Conservation (phyloP, 2,113 vertebrate species). For the Hippocampus mohnikei region DNA sequence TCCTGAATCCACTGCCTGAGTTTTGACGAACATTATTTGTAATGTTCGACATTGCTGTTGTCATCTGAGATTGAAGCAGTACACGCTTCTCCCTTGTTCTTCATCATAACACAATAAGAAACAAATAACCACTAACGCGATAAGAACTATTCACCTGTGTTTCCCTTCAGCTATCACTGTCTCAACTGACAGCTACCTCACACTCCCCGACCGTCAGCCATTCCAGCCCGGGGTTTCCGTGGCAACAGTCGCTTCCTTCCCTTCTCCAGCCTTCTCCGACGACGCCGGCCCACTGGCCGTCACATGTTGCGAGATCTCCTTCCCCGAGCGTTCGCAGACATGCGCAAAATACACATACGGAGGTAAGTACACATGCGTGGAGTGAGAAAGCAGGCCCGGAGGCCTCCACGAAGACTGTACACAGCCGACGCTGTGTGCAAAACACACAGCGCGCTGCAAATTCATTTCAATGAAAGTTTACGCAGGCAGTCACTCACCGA, state of each 20-base stretch:
- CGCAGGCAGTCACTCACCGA: not conserved
- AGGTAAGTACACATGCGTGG: slow-evolving; percentile 18
- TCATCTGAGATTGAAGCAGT: not conserved
- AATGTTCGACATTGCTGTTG: not conserved
- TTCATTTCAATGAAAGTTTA: not conserved
- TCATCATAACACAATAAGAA: not conserved
- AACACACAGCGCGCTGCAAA: not conserved
- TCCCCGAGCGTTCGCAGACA: slow-evolving; percentile 35
- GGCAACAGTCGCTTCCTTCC: slow-evolving; percentile 61
- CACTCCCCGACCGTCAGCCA: slow-evolving; percentile 59
- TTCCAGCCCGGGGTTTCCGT: slow-evolving; percentile 48
- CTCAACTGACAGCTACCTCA: slow-evolving; percentile 78
- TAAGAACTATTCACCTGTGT: slow-evolving; percentile 54
- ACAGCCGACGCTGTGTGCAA: slow-evolving; percentile 6
- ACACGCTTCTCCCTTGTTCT: not conserved
- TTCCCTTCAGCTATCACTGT: slow-evolving; percentile 80
- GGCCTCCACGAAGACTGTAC: not conserved
- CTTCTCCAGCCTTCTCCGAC: slow-evolving; percentile 64
- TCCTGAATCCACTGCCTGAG: not conserved
- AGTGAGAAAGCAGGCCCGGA: not conserved
- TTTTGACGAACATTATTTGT: not conserved
- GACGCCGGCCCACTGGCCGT: slow-evolving; percentile 69
- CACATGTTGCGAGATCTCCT: slow-evolving; percentile 75
- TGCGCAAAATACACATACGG: slow-evolving; percentile 7
- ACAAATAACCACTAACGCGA: slow-evolving; percentile 12